Conservation (phyloP, 1,140 invertebrate species). For the Hermetia illucens region DNA sequence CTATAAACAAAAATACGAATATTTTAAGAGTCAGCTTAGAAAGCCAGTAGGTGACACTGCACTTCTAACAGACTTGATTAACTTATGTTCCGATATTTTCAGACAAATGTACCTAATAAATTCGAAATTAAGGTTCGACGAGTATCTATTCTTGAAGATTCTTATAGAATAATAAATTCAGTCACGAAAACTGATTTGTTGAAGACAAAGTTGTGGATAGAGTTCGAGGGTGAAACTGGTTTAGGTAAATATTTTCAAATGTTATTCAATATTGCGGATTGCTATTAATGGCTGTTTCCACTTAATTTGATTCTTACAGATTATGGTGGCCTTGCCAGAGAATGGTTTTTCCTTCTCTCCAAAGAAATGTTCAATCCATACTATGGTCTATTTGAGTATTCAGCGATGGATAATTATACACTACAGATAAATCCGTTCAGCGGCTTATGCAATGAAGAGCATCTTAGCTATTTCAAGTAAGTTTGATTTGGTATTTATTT, state of each 20-base stretch:
- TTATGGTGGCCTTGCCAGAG: constrained; percentile 91
- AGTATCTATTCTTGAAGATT: constrained; percentile 89
- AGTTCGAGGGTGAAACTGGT: constrained; percentile 95
- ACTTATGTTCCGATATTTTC: constrained; percentile 18
- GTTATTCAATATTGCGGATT: background rate
- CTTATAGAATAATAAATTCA: constrained; percentile 76
- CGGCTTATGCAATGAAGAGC: constrained; percentile 92
- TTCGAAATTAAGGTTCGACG: constrained; percentile 91
- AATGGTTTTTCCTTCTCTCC: constrained; percentile 97
- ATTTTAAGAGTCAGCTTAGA: constrained; percentile 86
- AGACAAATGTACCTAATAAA: constrained; percentile 94
- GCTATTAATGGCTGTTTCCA: background rate
- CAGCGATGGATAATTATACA: constrained; percentile 98
- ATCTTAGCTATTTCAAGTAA: constrained; percentile 89
- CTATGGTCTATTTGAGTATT: constrained; percentile 98
- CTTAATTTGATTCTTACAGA: constrained; percentile 37
- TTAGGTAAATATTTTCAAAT: constrained; percentile 18
- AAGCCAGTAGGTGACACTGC: constrained; percentile 62
- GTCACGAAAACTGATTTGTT: constrained; percentile 75
- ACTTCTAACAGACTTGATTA: background rate
- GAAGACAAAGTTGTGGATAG: constrained; percentile 96
- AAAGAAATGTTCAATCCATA: constrained; percentile 99
- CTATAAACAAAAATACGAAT: constrained; percentile 98
- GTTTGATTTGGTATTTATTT: constrained; percentile 1
- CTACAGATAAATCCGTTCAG: constrained; percentile 97